Evolutionary conservation across 2,888 invertebrate species (phyloP).

Genomic region (Hipparchia sbordonii): DNA sequence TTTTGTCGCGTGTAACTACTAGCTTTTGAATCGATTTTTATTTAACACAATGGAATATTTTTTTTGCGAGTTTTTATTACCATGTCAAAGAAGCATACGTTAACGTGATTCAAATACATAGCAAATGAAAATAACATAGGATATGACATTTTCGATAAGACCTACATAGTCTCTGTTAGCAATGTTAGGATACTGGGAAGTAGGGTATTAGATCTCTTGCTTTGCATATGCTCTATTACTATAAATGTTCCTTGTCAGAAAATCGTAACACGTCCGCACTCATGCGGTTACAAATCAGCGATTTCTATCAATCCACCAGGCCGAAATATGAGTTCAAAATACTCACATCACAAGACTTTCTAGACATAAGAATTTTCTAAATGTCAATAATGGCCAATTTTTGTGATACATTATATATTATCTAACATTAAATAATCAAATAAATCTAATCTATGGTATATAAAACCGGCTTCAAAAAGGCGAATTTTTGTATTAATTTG

Average conservation of each 20-base stretch:
- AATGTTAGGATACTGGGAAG: background rate
- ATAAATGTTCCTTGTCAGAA: constrained; percentile 17
- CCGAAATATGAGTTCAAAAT: constrained; percentile 46
- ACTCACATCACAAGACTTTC: constrained; percentile 41
- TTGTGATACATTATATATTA: background rate
- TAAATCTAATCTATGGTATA: background rate
- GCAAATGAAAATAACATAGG: background rate
- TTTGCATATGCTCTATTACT: background rate
- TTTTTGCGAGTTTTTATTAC: constrained; percentile 17
- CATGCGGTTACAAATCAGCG: constrained; percentile 44
- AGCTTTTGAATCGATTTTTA: constrained; percentile 51
- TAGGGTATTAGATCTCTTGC: background rate
- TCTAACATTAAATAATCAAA: background rate
- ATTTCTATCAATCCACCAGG: constrained; percentile 45
- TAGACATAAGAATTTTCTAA: constrained; percentile 32
- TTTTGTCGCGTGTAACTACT: constrained; percentile 48
- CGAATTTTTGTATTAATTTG: background rate
- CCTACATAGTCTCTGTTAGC: background rate
- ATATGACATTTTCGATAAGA: background rate
- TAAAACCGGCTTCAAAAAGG: constrained; percentile 9
- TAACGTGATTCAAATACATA: background rate
- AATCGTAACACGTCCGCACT: constrained; percentile 60
- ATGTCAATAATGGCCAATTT: background rate
- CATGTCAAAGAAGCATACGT: background rate
- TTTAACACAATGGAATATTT: constrained; percentile 32